A percentile compares a stretch with the other conserved stretches of the same genome.
Conservation (phyloP, 2,113 vertebrate species). For the Callithrix jacchus region DNA sequence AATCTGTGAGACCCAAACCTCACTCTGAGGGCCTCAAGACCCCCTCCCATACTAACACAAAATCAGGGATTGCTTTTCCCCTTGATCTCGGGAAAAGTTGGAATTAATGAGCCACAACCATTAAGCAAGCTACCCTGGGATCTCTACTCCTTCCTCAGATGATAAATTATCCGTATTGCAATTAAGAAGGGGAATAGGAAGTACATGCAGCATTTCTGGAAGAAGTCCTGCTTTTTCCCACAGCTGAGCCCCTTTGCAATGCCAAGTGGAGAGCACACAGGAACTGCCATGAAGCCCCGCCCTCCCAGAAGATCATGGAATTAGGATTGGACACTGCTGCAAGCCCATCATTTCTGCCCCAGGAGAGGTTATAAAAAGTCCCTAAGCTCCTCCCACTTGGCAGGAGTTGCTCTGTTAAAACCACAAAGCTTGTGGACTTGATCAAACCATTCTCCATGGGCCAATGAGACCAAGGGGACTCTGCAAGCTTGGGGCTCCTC, state of each 20-base stretch:
- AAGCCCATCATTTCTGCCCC: not conserved
- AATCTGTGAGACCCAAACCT: not conserved
- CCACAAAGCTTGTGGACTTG: not conserved
- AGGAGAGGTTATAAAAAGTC: conserved; percentile 4
- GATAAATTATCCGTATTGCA: not conserved
- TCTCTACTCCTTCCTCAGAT: not conserved
- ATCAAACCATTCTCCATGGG: not conserved
- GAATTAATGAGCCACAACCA: not conserved
- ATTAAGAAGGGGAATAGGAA: not conserved
- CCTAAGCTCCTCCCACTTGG: not conserved
- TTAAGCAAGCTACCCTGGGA: not conserved
- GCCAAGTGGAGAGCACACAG: not conserved
- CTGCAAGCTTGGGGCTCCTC: not conserved
- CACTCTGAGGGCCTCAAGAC: not conserved
- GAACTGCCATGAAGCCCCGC: not conserved
- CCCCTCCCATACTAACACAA: not conserved
- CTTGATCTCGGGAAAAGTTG: not conserved
- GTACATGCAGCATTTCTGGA: not conserved
- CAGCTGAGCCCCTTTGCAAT: not conserved
- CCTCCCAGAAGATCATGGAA: not conserved
- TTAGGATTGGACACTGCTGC: not conserved
- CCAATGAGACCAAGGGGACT: not conserved
- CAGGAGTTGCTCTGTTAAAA: not conserved
- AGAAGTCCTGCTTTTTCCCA: not conserved
- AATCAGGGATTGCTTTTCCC: not conserved